phyloP scores from a whole-genome alignment of 2,888 invertebrate species.

The Antitype chi region DNA sequence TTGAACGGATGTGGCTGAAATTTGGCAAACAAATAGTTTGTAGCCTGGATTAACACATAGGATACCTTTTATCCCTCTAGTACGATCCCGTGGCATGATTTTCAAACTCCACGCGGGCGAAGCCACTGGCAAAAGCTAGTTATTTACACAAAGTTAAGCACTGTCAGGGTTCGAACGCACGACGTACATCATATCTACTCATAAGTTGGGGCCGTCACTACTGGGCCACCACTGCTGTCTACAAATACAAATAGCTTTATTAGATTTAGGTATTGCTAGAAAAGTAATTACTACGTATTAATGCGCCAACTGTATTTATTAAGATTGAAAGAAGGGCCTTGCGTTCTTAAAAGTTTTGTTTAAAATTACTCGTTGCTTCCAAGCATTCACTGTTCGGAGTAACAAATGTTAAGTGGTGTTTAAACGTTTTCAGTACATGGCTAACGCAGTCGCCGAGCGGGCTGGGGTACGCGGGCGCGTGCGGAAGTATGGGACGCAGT shows the following conservation, averaged over 20 bases:
- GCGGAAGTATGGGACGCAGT: slow-evolving; percentile 82
- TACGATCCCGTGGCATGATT: no score
- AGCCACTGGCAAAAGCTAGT: no score
- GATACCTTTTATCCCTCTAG: no score
- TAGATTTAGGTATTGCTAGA: background rate
- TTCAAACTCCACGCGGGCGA: no score
- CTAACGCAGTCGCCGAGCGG: slow-evolving; percentile 81
- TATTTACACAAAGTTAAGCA: no score
- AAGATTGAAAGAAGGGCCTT: slow-evolving; percentile 3
- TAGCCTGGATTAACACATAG: no score
- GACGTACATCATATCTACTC: no score
- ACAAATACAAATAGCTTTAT: background rate
- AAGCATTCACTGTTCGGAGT: slow-evolving; percentile 31
- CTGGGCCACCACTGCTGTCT: background rate
- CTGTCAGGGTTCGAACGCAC: no score
- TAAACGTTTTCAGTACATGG: slow-evolving; percentile 81
- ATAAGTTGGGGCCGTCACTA: background rate
- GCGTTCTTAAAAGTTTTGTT: slow-evolving; percentile 33
- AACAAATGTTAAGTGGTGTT: slow-evolving; percentile 47
- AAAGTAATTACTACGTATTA: background rate
- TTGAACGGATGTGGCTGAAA: no score
- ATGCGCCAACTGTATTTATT: slow-evolving; percentile 11
- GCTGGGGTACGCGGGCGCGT: slow-evolving; percentile 80
- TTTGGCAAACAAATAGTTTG: no score
- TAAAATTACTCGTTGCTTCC: slow-evolving; percentile 45